A percentile compares a stretch with the other conserved stretches of the same genome.
These are phyloP conservation scores for Holothuria leucospilota DNA, from an alignment of 53 echinoderm and acorn worm species.

Conservation along the genomic window DNA sequence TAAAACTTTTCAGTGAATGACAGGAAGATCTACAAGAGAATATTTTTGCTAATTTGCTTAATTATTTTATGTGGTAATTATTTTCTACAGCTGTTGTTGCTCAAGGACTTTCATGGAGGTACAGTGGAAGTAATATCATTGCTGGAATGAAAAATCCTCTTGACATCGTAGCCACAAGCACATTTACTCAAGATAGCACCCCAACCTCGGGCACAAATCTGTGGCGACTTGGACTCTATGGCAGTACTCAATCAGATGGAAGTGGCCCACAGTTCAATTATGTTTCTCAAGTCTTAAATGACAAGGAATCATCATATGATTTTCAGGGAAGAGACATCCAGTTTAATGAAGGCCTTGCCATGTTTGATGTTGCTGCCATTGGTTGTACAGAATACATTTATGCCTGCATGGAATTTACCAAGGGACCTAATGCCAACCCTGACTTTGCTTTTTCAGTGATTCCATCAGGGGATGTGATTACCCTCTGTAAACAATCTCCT, in stretches of 20 bases:
- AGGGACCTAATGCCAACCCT: conserved; percentile 70
- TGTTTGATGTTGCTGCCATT: conserved; percentile 81
- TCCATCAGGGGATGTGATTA: conserved; percentile 72
- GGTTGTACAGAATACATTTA: conserved; percentile 85
- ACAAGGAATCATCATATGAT: conserved; percentile 53
- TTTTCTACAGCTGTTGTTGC: conserved; percentile 67
- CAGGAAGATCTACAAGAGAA: too few relatives aligned
- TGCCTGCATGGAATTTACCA: conserved; percentile 82
- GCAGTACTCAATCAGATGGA: conserved; percentile 78
- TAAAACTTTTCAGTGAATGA: too few relatives aligned
- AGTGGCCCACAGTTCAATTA: conserved; percentile 82
- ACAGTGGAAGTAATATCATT: conserved; percentile 57
- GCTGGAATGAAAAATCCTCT: conserved; percentile 79
- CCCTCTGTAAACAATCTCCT: conserved; percentile 65
- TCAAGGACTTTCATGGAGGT: conserved; percentile 60
- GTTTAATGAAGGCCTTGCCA: conserved; percentile 65
- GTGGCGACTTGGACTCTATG: conserved; percentile 85
- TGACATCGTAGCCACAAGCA: conserved; percentile 57
- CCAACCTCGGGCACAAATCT: conserved; percentile 68
- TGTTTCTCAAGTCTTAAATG: conserved; percentile 77
- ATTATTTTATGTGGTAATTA: too few relatives aligned
- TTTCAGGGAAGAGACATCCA: conserved; percentile 54
- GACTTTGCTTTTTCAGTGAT: conserved; percentile 66
- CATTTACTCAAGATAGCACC: conserved; percentile 60
- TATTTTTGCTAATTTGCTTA: too few relatives aligned